Conservation (phyloP, 2,797 vertebrate genomes). For the Iguana delicatissima region DNA sequence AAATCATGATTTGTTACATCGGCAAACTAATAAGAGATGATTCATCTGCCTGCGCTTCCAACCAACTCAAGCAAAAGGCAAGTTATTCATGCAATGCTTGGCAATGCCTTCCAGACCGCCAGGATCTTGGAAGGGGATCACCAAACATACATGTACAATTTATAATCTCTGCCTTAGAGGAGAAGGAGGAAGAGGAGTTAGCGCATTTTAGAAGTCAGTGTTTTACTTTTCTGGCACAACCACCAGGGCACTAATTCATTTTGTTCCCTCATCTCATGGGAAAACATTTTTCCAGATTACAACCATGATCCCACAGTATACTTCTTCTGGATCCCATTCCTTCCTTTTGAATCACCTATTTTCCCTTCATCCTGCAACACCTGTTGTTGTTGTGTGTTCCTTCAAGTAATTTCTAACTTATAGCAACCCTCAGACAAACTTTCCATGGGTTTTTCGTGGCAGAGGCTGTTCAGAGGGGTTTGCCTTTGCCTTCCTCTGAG, state of each 20-base stretch:
- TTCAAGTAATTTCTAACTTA: too few species aligned
- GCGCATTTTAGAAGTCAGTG: neutral
- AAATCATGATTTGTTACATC: constrained; percentile 50
- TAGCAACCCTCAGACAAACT: too few species aligned
- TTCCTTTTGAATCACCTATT: too few species aligned
- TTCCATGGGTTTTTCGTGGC: too few species aligned
- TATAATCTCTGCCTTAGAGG: neutral
- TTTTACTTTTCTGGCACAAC: neutral
- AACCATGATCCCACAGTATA: too few species aligned
- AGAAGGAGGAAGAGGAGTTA: too few species aligned
- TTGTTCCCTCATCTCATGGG: neutral
- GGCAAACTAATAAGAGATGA: constrained; percentile 57
- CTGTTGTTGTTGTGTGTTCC: too few species aligned
- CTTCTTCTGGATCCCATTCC: too few species aligned
- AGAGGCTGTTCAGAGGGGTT: too few species aligned
- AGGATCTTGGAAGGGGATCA: constrained; percentile 12
- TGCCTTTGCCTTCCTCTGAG: too few species aligned
- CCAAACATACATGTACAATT: neutral
- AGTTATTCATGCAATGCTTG: neutral
- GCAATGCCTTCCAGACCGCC: neutral
- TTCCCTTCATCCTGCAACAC: too few species aligned
- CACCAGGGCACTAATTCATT: neutral
- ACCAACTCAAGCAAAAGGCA: constrained; percentile 48
- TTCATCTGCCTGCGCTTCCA: constrained; percentile 61
- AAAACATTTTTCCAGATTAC: neutral